phyloP scores from a whole-genome alignment of 2,888 invertebrate genomes.

The Crepidodera aurea region DNA sequence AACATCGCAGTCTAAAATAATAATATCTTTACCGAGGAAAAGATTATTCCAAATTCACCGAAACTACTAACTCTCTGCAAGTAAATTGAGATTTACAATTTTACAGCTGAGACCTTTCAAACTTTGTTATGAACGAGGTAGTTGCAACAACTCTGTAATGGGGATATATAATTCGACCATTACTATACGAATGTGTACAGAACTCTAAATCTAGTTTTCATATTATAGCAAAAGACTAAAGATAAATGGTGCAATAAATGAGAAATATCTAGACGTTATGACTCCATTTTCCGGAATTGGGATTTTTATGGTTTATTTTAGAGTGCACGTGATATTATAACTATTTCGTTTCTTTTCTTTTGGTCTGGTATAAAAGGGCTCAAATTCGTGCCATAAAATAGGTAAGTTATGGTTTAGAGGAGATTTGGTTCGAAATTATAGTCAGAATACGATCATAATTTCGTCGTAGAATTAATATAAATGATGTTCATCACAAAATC shows the following conservation, averaged over 20 bases:
- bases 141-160: slow-evolving; percentile 10
- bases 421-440: too few species aligned
- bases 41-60: too few species aligned
- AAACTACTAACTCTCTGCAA: neutral
- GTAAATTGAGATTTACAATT: slow-evolving; percentile 16
- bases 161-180: slow-evolving; percentile 35
- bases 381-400: neutral
- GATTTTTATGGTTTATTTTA: slow-evolving; percentile 50
- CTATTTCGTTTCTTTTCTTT: slow-evolving; percentile 45
- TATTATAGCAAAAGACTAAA: slow-evolving; percentile 48
- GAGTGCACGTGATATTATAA: slow-evolving; percentile 49
- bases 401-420: neutral
- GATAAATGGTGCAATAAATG: slow-evolving; percentile 51
- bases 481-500: too few species aligned
- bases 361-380: neutral
- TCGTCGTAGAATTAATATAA: too few species aligned
- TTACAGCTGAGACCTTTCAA: slow-evolving; percentile 10
- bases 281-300: slow-evolving; percentile 52
- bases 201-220: slow-evolving; percentile 43
- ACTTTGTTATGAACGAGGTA: slow-evolving; percentile 16
- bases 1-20: too few species aligned
- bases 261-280: slow-evolving; percentile 51
- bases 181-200: slow-evolving; percentile 37
- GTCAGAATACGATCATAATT: too few species aligned
- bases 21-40: too few species aligned